Conservation (phyloP, 2,797 vertebrate genomes). For the Acestrorhynchus altus region DNA sequence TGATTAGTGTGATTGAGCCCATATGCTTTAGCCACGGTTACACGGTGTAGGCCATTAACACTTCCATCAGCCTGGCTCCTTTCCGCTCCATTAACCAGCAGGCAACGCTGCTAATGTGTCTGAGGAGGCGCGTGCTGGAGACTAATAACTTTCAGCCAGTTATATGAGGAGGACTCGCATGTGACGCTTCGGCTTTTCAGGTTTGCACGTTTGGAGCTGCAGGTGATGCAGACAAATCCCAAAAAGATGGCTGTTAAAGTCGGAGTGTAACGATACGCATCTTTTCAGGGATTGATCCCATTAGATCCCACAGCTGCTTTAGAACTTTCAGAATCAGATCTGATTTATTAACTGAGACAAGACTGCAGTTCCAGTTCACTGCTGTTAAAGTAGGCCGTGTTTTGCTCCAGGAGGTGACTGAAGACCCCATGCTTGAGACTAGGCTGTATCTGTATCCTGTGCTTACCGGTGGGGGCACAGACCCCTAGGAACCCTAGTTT, state of each 20-base stretch:
- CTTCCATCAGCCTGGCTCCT: conserved; percentile 28
- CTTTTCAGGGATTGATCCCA: no score
- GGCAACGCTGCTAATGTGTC: conserved; percentile 5
- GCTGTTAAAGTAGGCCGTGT: no score
- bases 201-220: not conserved
- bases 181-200: not conserved
- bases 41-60: conserved; percentile 36
- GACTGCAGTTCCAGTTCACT: no score
- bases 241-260: not conserved
- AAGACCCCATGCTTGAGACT: no score
- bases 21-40: conserved; percentile 10
- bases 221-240: not conserved
- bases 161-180: not conserved
- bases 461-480: no score
- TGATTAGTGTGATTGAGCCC: conserved; percentile 36
- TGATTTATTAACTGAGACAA: no score
- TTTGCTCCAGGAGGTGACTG: no score
- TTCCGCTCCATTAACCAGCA: conserved; percentile 26
- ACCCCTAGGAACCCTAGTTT: no score
- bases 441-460: no score
- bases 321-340: no score
- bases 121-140: conserved; percentile 9
- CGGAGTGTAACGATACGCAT: not conserved
- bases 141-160: conserved; percentile 19
- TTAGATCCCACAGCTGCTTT: no score